A percentile compares a stretch with the other conserved stretches of the same genome.
These are phyloP conservation scores for Galleria mellonella DNA, from an alignment of 1,140 invertebrate species.

Conservation along the genomic window DNA sequence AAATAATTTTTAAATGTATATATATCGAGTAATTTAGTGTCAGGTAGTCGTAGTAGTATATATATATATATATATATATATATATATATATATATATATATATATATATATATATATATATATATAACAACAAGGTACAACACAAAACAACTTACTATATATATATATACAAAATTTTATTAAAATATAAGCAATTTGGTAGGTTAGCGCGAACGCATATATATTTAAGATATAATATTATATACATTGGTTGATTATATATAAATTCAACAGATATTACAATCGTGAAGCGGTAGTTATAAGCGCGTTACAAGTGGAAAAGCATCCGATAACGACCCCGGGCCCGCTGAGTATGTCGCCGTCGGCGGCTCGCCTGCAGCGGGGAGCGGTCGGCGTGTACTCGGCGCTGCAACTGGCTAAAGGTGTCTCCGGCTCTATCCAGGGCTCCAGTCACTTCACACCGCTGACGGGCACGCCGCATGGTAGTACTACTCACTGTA, in stretches of 20 bases:
- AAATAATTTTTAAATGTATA: no score
- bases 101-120: no score
- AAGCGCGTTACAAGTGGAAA: slow-evolving; percentile 93
- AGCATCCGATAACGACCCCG: slow-evolving; percentile 90
- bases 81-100: no score
- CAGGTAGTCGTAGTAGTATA: no score
- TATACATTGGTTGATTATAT: neutral
- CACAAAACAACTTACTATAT: no score
- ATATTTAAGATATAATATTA: no score
- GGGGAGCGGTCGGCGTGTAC: slow-evolving; percentile 44
- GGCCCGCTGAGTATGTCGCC: slow-evolving; percentile 84
- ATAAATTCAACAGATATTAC: slow-evolving; percentile 70
- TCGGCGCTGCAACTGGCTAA: slow-evolving; percentile 56
- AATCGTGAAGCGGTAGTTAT: slow-evolving; percentile 94
- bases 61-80: no score
- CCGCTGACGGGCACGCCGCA: slow-evolving; percentile 46
- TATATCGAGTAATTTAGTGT: no score
- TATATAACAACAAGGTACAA: no score
- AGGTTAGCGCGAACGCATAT: no score
- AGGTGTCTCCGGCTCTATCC: slow-evolving; percentile 46
- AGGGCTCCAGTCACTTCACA: slow-evolving; percentile 51
- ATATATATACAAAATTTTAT: no score
- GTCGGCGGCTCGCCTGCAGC: slow-evolving; percentile 72
- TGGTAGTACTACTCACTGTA: slow-evolving; percentile 31
- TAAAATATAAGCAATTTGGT: no score